Conservation (phyloP, 2,888 invertebrate genomes). For the Drosophila meridiana region DNA sequence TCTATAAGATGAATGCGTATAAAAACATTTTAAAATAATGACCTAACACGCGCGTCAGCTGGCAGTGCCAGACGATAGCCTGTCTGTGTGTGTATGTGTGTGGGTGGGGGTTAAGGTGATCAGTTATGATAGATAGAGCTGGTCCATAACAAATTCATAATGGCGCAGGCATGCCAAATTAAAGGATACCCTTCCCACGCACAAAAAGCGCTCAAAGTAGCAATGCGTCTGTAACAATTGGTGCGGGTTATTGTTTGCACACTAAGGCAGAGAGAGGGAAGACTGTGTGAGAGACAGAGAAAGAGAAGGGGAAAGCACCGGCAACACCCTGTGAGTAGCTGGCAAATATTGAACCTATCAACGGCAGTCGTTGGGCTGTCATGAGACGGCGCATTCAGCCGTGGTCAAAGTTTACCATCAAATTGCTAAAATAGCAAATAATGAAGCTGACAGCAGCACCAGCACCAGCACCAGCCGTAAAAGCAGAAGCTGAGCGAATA, state of each 20-base stretch:
- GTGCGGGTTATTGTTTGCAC: slow-evolving; percentile 43
- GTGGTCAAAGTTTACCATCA: slow-evolving; percentile 75
- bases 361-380: slow-evolving; percentile 50
- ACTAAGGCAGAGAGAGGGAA: not conserved
- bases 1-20: not conserved
- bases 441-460: slow-evolving; percentile 70
- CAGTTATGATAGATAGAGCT: slow-evolving; percentile 54
- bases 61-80: slow-evolving; percentile 19
- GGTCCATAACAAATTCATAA: slow-evolving; percentile 73
- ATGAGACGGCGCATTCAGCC: slow-evolving; percentile 50
- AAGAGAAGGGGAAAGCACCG: slow-evolving; percentile 2
- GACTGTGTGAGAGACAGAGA: not conserved
- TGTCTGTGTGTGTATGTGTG: slow-evolving; percentile 8
- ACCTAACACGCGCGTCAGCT: slow-evolving; percentile 35
- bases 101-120: slow-evolving; percentile 52
- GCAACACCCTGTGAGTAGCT: slow-evolving; percentile 40
- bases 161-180: slow-evolving; percentile 48
- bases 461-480: not conserved
- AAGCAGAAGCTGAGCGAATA: slow-evolving; percentile 5
- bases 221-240: slow-evolving; percentile 55
- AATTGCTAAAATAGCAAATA: slow-evolving; percentile 82
- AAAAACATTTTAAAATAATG: slow-evolving; percentile 14
- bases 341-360: slow-evolving; percentile 58
- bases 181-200: slow-evolving; percentile 30
- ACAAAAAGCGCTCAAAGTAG: slow-evolving; percentile 43